phyloP scores from a whole-genome alignment of 2,888 invertebrate genomes.

The Amiota mariae region DNA sequence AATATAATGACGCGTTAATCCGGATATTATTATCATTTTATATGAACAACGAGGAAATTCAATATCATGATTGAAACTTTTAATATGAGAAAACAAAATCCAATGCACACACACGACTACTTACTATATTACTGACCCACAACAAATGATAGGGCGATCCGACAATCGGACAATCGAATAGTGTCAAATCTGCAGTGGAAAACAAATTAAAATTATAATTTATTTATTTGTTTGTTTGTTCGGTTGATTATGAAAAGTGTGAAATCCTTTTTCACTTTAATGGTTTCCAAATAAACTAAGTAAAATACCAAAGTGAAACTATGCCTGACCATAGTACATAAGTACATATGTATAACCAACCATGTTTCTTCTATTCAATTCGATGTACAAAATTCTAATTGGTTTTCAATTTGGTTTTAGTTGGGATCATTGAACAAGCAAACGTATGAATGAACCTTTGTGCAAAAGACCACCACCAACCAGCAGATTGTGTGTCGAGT shows the following conservation, averaged over 20 bases:
- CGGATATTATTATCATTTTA: constrained; percentile 56
- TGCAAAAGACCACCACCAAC: constrained; percentile 56
- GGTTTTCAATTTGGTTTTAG: background rate
- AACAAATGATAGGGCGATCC: background rate
- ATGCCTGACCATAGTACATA: too few species aligned
- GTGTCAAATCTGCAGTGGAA: background rate
- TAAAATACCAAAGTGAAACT: background rate
- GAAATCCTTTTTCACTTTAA: constrained; percentile 60
- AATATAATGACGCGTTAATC: constrained; percentile 56
- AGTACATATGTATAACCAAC: too few species aligned
- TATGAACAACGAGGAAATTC: constrained; percentile 21
- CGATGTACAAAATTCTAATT: background rate
- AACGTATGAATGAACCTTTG: constrained; percentile 12
- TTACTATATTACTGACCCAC: constrained; percentile 5
- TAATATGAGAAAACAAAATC: background rate
- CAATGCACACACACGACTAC: background rate
- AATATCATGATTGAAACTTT: constrained; percentile 10
- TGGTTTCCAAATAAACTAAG: constrained; percentile 29
- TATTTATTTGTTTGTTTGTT: constrained; percentile 13
- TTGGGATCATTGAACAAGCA: constrained; percentile 3
- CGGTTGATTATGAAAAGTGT: constrained; percentile 2
- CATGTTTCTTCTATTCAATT: too few species aligned
- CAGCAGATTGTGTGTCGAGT: constrained; percentile 45
- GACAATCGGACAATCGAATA: too few species aligned
- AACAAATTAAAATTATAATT: constrained; percentile 11